phyloP scores from a whole-genome alignment of 2,888 invertebrate species.

The Coecobrya sp. region DNA sequence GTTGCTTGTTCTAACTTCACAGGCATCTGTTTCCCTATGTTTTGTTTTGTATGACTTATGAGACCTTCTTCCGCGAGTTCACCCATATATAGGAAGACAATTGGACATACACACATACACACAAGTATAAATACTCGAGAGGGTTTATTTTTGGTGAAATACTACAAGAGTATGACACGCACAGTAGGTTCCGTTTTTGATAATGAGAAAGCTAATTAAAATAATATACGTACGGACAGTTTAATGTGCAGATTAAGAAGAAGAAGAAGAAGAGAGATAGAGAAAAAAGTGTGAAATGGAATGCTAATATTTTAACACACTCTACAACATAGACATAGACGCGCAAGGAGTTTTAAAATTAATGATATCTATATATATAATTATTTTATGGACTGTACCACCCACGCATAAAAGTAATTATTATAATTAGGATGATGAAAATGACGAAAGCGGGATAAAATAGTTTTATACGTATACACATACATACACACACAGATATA shows the following conservation, averaged over 20 bases:
- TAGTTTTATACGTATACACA: neutral
- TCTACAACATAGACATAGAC: conserved; percentile 2
- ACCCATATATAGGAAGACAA: neutral
- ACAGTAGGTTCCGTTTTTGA: neutral
- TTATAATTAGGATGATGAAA: neutral
- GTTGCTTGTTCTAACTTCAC: too few relatives aligned
- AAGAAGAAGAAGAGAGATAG: conserved; percentile 40
- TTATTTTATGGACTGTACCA: neutral
- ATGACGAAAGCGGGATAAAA: neutral
- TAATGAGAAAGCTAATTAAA: neutral
- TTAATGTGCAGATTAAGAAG: conserved; percentile 34
- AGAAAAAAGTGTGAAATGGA: conserved; percentile 54
- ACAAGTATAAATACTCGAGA: neutral
- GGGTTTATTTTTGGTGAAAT: neutral
- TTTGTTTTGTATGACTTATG: too few relatives aligned
- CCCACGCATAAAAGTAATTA: conserved; percentile 1
- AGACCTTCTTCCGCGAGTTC: too few relatives aligned
- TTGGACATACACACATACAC: neutral
- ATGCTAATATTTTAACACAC: neutral
- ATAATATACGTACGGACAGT: neutral
- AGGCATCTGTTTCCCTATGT: too few relatives aligned
- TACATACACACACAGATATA: neutral
- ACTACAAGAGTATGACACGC: neutral
- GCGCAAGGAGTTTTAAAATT: neutral
- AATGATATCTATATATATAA: neutral